Base-by-base conservation (phyloP, 2,113 vertebrate species). In the Callionymus lyra region DNA sequence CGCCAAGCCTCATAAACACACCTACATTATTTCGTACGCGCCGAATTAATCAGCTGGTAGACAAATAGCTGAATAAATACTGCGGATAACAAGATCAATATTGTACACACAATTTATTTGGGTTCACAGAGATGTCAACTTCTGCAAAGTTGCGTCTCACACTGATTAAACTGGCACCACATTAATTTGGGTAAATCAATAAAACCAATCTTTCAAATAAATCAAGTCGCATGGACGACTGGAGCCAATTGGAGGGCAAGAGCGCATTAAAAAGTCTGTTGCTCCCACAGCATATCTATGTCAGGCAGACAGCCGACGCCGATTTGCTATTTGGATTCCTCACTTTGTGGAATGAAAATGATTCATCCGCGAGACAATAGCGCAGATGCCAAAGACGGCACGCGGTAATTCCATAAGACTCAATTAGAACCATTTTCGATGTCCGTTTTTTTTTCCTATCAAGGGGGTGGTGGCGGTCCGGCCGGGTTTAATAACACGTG, bases 131-230 rank as follows among this genome's bases (percentile, higher is more conserved):
- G 81, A 79, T 77, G 81, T 76, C 79, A 82, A 64, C 76, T 77
- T 77, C 72, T 56, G 57, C 74, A 73, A 70, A 77, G 74, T 73
- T 72, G 68, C 48, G 73, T 68, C 65, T 65, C 68, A 51, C 70
- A 65, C 76, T 81, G 79, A 84, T 82, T 82, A 79, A 78, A 77
- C 70, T 64, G 70, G 74, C 74, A 76, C 65, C 70, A 60, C 77
- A 82, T 84, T 79, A 82, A 79, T 84, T 78, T 77, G 75, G 21
- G 64, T 63, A 59, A 80, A 82, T 84, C 82, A 75, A 84, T 84
- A 82, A 73, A 76, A 81, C 78, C 80, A 81, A 83, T 83, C 74
- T 73, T 77, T 81, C 79, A 72, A 82, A 82, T 81, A 81, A 81
- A 81, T 81, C 77, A 80, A 78, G 81, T 72, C 27, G 50, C 77